Base-by-base conservation (phyloP, 1,140 invertebrate genomes). In the Diprion similis region DNA sequence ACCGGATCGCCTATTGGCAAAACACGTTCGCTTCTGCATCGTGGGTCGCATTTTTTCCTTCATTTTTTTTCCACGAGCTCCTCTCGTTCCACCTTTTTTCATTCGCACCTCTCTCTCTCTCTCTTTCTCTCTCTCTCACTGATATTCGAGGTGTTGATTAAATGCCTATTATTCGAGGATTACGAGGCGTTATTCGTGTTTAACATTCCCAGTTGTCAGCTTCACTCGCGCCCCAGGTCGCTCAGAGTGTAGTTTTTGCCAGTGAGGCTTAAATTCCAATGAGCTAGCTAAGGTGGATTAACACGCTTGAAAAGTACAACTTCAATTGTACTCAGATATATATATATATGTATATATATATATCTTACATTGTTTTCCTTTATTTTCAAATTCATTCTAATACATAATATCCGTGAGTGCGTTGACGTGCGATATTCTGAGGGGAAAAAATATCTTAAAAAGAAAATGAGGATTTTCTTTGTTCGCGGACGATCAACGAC, bases 1-100 rank as follows among this genome's bases (percentile, higher is more conserved):
- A 46, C 72, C 18, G 48, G 19, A 65, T 68, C 46, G 68, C 68
- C 70, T 75, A 65, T 66, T 75, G 69, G 24, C 59, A 72, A 70
- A 51, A 72, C 65, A 70, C 24, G 51, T 59, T 59, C 51, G 6
- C 51, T 59, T 59, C 51, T 0, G n/a, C 51, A 59, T 59, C 51
- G 51, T 59, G 51, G 51, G 51, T 59, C 51, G 51, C 51, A 17
- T 59, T 59, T 59, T 59, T 59, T 59, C n/a, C 51, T 59, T 59
- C 51, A 15, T 59, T 17, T 59, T 59, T 59, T 17, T 59, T 15
- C 24, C 24, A 37, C 24, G 24, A 1, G 6, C 24, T 59, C 37
- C 19, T 74, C 10, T 24, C 10, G 24, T 73, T 15, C 13, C 66
- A 46, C 46, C 6, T 11, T 70, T 48, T 46, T 37, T 7, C 46